These are phyloP conservation scores for Cosmopolites sordidus DNA, from an alignment of 2,888 invertebrate genomes.

Conservation along the genomic window DNA sequence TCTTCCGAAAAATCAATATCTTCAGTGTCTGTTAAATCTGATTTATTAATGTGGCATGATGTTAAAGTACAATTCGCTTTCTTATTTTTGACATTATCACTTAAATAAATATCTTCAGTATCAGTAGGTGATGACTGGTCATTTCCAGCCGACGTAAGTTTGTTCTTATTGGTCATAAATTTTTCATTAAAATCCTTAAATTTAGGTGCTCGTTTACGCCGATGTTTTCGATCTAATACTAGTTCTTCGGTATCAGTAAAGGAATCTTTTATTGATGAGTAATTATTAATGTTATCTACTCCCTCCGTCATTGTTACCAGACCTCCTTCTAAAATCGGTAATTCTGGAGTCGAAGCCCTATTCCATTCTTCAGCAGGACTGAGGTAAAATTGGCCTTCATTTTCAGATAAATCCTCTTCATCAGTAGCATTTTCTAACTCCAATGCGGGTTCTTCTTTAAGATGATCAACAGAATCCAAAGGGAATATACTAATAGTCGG, in stretches of 20 bases:
- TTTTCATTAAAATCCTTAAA: slow-evolving; percentile 33
- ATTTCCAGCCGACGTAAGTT: slow-evolving; percentile 15
- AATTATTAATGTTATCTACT: slow-evolving; percentile 13
- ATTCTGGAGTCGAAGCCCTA: slow-evolving; percentile 31
- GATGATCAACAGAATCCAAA: slow-evolving; percentile 36
- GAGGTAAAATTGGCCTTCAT: slow-evolving; percentile 40
- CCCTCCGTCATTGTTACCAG: slow-evolving; percentile 31
- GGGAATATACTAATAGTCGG: slow-evolving; percentile 50
- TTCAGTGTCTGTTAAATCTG: slow-evolving; percentile 49
- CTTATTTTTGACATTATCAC: slow-evolving; percentile 20
- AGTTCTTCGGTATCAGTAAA: slow-evolving; percentile 38
- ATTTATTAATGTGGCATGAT: background rate
- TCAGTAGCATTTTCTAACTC: slow-evolving; percentile 31
- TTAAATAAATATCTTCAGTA: slow-evolving; percentile 47
- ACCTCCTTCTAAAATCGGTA: slow-evolving; percentile 36
- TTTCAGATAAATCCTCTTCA: slow-evolving; percentile 44
- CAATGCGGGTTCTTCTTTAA: slow-evolving; percentile 28
- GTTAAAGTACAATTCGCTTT: background rate
- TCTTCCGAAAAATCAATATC: slow-evolving; percentile 48
- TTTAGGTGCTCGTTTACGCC: slow-evolving; percentile 31
- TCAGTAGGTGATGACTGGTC: slow-evolving; percentile 36
- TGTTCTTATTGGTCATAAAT: slow-evolving; percentile 22
- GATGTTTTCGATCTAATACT: slow-evolving; percentile 24
- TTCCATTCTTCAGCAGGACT: slow-evolving; percentile 10
- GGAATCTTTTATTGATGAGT: slow-evolving; percentile 18